A percentile compares a stretch with the other conserved stretches of the same genome.
Evolutionary conservation across 2,113 vertebrate species (phyloP).

Genomic region (Arenaria interpres): DNA sequence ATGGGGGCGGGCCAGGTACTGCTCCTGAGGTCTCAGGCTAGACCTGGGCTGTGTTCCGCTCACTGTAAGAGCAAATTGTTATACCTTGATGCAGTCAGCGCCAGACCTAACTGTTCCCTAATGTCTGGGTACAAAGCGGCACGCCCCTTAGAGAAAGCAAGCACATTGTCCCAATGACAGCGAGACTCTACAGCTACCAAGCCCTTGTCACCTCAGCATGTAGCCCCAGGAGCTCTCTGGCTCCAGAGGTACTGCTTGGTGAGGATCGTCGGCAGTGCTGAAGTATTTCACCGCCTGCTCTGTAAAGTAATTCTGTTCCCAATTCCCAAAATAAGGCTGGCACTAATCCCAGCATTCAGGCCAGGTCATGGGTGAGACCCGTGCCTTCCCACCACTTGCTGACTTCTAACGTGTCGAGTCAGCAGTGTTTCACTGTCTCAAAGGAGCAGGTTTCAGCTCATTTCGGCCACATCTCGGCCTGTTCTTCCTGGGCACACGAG

Average conservation of each 20-base stretch:
- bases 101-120: not conserved
- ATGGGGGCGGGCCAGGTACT: not conserved
- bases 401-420: not conserved
- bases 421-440: not conserved
- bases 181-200: not conserved
- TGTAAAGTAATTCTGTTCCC: not conserved
- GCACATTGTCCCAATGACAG: not conserved
- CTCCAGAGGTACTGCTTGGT: not conserved
- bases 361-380: not conserved
- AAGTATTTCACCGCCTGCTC: not conserved
- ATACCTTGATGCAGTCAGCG: no score
- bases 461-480: not conserved
- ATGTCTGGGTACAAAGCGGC: not conserved
- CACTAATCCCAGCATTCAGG: not conserved
- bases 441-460: not conserved
- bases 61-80: not conserved
- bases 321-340: not conserved
- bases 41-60: not conserved
- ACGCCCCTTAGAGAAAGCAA: not conserved
- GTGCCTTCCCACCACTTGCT: not conserved
- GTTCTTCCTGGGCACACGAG: not conserved
- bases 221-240: not conserved
- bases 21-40: not conserved
- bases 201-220: fast-evolving
- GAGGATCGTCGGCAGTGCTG: not conserved